Percentiles rank a stretch among this genome's conserved stretches.
These are phyloP conservation scores for Synodontis membranacea DNA, from an alignment of 2,113 vertebrate species.

Conservation along the genomic window DNA sequence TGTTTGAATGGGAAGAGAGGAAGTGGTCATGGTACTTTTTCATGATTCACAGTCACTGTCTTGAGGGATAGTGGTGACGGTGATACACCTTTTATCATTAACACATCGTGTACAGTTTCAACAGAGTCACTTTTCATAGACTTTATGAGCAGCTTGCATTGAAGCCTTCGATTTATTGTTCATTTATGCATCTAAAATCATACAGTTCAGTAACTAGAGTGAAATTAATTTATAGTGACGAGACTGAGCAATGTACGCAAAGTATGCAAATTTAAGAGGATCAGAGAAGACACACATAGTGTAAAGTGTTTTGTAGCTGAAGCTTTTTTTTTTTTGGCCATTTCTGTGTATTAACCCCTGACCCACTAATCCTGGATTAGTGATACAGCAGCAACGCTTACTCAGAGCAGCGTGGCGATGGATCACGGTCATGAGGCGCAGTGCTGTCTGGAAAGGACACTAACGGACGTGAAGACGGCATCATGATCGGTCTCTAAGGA, in stretches of 20 bases:
- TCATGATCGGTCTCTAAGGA: not conserved
- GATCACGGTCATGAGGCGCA: constrained; percentile 34
- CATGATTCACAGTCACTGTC: not conserved
- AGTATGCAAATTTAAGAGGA: not conserved
- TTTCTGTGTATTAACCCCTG: not conserved
- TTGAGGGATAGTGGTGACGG: not conserved
- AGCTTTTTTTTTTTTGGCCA: not conserved
- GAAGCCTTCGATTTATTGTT: not conserved
- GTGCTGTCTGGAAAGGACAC: constrained; percentile 38
- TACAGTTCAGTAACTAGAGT: too few species aligned
- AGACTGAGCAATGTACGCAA: not conserved
- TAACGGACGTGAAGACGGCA: not conserved
- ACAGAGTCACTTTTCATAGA: not conserved
- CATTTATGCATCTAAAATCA: not conserved
- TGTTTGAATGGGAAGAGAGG: not conserved
- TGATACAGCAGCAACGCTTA: constrained; percentile 22
- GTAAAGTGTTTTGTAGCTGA: not conserved
- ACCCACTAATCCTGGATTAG: not conserved
- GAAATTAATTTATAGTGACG: not conserved
- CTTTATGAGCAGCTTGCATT: not conserved
- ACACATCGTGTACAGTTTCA: not conserved
- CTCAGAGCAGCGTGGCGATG: constrained; percentile 30
- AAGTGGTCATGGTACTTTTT: constrained; percentile 16
- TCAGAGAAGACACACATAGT: not conserved
- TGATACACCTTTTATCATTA: not conserved